Base-by-base conservation (phyloP, 2,113 vertebrate genomes). In the Mus pahari region DNA sequence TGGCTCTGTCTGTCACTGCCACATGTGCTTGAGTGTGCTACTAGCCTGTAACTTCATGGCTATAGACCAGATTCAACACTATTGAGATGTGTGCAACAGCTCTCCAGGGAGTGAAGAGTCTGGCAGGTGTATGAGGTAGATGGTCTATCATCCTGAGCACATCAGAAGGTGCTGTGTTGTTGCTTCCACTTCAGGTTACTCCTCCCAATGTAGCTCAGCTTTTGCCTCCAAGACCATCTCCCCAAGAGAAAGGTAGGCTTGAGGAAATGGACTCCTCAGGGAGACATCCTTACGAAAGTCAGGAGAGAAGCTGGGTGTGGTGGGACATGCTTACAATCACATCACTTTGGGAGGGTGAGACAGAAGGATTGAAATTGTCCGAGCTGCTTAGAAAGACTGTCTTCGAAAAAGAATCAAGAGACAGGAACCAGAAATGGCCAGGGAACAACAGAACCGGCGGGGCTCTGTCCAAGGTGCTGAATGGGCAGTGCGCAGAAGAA, bases 391-490 rank as follows among this genome's bases (percentile, higher is more conserved):
- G 68, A 89, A 58, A 55, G 64, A 70, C 19, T 53, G 33, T 87
- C 31, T 87, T 50, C 5, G 2, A 70, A 66, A 86, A n/a, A 16
- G 19, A 71, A n/a, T n/a, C 9, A 50, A 42, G 33, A 58, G 31
- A 26, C 20, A 50, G 74, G 89, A 89, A 16, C 8, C 0, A 16
- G 1, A 89, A 81, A 45, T 3, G 36, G n/a, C n/a, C n/a, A 11
- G 10, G n/a, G 8, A 79, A 42, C 6, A 26, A 31, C 2, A 12
- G 8, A 1, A 60, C 39, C 0, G 4, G 5, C 0, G n/a, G 7
- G 39, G 19, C 1, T 62, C 94, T 98, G 96, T 97, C 96, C 97
- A n/a, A 39, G 97, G 97, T 96, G 50, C 96, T 97, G 95, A 98
- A 97, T 4, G 24, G 0, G 74, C 58, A 7, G 64, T 36, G 55